Percentiles rank a stretch among this genome's conserved stretches.
Conservation (phyloP, 2,888 invertebrate species). For the Resseliella maxima region DNA sequence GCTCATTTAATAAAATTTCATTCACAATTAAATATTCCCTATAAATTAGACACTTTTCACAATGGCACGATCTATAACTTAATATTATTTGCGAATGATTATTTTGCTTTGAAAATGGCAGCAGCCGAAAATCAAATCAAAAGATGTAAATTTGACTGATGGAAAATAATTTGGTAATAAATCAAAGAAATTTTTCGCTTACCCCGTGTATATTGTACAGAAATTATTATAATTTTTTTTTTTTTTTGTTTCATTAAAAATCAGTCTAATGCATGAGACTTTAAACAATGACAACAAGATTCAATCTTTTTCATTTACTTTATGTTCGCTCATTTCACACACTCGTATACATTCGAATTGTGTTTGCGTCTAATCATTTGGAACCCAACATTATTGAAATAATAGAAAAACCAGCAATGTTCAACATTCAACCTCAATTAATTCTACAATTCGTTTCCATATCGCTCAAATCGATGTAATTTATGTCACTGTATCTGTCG, state of each 20-base stretch:
- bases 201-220: not conserved
- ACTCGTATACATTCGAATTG: too few species aligned
- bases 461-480: conserved; percentile 18
- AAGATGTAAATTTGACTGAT: conserved; percentile 16
- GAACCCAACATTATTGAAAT: not conserved
- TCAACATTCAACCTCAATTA: not conserved
- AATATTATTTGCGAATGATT: not conserved
- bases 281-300: not conserved
- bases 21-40: conserved; percentile 34
- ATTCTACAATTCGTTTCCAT: conserved; percentile 1
- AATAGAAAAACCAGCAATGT: not conserved
- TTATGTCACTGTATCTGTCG: not conserved
- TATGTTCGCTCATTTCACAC: too few species aligned
- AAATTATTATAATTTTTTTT: not conserved
- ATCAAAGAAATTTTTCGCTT: not conserved
- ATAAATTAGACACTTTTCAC: not conserved
- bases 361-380: not conserved
- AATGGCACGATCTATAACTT: not conserved
- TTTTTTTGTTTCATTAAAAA: too few species aligned
- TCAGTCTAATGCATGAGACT: not conserved
- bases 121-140: not conserved
- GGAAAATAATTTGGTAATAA: not conserved
- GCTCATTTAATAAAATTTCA: conserved; percentile 43
- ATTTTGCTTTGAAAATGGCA: too few species aligned
- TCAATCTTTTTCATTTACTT: not conserved